A percentile compares a stretch with the other conserved stretches of the same genome.
These are phyloP conservation scores for Spheniscus mendiculus DNA, from an alignment of 2,113 vertebrate species.

Conservation along the genomic window DNA sequence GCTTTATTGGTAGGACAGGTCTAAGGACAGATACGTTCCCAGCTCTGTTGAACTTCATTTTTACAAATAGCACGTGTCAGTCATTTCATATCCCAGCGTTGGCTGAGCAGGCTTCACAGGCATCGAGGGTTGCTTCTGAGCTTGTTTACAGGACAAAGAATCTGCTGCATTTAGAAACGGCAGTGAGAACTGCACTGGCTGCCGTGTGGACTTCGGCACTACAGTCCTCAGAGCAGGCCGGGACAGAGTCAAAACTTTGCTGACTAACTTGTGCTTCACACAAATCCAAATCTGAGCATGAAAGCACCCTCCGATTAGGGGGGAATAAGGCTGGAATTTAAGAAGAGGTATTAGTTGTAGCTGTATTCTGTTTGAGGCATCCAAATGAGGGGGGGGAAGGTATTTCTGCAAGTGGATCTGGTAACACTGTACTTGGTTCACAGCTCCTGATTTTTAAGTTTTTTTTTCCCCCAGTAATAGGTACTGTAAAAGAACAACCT, in stretches of 20 bases:
- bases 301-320: neutral
- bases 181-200: neutral
- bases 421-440: neutral
- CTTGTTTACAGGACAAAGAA: neutral
- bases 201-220: neutral
- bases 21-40: accelerated
- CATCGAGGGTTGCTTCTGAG: neutral
- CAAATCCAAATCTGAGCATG: neutral
- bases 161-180: neutral
- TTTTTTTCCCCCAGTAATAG: accelerated
- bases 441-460: neutral
- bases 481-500: neutral
- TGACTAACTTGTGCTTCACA: neutral
- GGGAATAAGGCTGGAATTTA: neutral
- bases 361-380: neutral
- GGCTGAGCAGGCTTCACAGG: neutral
- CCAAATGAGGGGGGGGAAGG: accelerated
- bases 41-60: neutral
- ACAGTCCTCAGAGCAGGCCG: neutral
- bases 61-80: accelerated
- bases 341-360: neutral
- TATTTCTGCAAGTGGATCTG: neutral
- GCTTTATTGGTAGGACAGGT: no score
- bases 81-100: neutral
- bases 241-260: neutral